phyloP scores from a whole-genome alignment of 2,888 invertebrate genomes.

The Chrysolina americana region DNA sequence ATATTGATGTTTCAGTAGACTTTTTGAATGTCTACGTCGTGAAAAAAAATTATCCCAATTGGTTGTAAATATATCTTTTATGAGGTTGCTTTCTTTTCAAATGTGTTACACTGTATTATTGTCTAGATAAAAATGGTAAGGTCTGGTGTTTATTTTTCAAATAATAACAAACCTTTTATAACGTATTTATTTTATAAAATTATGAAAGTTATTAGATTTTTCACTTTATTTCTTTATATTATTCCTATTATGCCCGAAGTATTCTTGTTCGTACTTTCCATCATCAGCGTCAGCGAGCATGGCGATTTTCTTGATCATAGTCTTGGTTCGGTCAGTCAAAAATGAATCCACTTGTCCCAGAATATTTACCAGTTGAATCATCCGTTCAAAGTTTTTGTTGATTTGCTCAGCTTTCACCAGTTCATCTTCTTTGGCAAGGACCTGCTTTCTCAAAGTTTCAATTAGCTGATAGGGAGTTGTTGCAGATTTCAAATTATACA shows the following conservation, averaged over 20 bases:
- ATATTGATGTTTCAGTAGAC: too few relatives aligned
- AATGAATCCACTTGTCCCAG: conserved; percentile 72
- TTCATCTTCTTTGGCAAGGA: conserved; percentile 62
- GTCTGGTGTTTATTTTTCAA: not conserved
- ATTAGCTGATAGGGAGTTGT: conserved; percentile 54
- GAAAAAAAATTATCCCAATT: too few relatives aligned
- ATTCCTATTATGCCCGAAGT: conserved; percentile 5
- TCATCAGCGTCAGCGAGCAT: conserved; percentile 68
- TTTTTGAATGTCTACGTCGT: too few relatives aligned
- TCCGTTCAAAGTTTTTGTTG: conserved; percentile 70
- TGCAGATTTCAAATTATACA: conserved; percentile 40
- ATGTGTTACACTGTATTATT: too few relatives aligned
- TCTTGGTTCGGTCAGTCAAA: conserved; percentile 68
- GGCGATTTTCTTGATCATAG: conserved; percentile 68
- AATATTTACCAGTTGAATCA: conserved; percentile 71
- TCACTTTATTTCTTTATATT: not conserved
- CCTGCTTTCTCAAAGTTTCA: conserved; percentile 59
- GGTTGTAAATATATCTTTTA: too few relatives aligned
- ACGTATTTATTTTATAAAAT: conserved; percentile 13
- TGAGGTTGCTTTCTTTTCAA: too few relatives aligned
- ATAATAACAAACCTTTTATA: not conserved
- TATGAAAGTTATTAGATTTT: not conserved
- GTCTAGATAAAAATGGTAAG: too few relatives aligned
- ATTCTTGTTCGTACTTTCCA: conserved; percentile 39
- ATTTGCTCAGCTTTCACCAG: conserved; percentile 66